phyloP scores from a whole-genome alignment of 2,888 invertebrate species.

The Hoplodrina ambigua region DNA sequence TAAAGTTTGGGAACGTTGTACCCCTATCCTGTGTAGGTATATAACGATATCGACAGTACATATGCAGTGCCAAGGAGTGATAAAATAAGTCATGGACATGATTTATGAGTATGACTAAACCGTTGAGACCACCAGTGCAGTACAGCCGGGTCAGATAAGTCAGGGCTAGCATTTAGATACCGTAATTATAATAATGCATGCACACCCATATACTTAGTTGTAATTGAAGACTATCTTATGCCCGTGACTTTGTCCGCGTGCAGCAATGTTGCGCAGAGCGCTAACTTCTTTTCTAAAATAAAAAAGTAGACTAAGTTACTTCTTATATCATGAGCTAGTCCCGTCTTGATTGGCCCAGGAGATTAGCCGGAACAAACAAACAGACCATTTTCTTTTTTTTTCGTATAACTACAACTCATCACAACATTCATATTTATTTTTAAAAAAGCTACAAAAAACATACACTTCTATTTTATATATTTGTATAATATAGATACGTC shows the following conservation, averaged over 20 bases:
- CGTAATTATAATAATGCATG: conserved; percentile 39
- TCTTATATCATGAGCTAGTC: no score
- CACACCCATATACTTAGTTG: neutral
- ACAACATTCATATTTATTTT: no score
- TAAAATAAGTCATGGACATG: conserved; percentile 65
- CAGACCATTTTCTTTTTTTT: no score
- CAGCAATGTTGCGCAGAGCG: no score
- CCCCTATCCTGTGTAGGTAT: conserved; percentile 76
- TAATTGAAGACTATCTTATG: neutral
- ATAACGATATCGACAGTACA: conserved; percentile 74
- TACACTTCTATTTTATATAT: no score
- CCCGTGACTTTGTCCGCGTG: no score
- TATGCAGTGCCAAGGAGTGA: conserved; percentile 68
- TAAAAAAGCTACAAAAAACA: no score
- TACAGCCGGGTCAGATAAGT: conserved; percentile 52
- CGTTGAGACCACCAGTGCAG: conserved; percentile 53
- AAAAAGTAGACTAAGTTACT: no score
- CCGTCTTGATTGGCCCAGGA: no score
- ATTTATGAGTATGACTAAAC: conserved; percentile 57
- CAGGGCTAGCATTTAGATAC: conserved; percentile 48
- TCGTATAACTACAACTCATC: no score
- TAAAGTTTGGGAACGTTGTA: conserved; percentile 67
- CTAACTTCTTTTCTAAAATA: no score
- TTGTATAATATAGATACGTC: conserved; percentile 10
- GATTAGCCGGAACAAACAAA: no score